Percentiles rank a stretch among this genome's conserved stretches.
phyloP scores from a whole-genome alignment of 2,888 invertebrate species.

The Pristionchus fissidentatus region DNA sequence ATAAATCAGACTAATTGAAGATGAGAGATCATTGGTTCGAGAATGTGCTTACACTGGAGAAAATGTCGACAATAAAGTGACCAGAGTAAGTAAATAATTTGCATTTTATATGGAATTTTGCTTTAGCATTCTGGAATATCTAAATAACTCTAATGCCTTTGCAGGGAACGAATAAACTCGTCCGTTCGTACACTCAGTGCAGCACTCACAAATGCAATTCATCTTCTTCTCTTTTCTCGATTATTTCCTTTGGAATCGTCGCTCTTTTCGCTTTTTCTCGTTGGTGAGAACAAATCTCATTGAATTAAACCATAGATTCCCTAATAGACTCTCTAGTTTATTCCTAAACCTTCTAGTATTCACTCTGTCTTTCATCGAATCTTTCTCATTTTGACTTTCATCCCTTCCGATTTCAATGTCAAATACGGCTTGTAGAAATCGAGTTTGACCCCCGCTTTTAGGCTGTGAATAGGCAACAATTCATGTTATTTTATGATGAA shows the following conservation, averaged over 20 bases:
- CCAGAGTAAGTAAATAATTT: conserved; percentile 57
- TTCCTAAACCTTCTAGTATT: not conserved
- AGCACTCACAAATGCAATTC: not conserved
- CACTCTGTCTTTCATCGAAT: not conserved
- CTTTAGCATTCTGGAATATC: not conserved
- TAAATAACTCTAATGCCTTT: not conserved
- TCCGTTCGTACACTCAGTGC: conserved; percentile 12
- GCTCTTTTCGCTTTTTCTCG: not conserved
- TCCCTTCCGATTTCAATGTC: not conserved
- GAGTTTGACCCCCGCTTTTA: conserved; percentile 13
- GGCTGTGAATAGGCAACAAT: conserved; percentile 6
- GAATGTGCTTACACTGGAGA: conserved; percentile 67
- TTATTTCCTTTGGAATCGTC: not conserved
- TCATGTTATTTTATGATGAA: not conserved
- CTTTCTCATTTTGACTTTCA: conserved; percentile 2
- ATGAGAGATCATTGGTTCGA: conserved; percentile 58
- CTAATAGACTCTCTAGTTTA: not conserved
- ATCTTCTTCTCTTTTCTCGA: not conserved
- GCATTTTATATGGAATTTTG: no score
- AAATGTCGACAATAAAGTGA: conserved; percentile 57
- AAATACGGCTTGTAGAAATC: conserved; percentile 28
- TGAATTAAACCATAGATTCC: not conserved
- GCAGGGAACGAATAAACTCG: not conserved
- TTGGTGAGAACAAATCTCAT: not conserved
- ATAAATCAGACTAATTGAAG: conserved; percentile 52